Percentiles rank a stretch among this genome's conserved stretches.
These are phyloP conservation scores for Homarus americanus DNA, from an alignment of 1,140 invertebrate species.

Conservation along the genomic window DNA sequence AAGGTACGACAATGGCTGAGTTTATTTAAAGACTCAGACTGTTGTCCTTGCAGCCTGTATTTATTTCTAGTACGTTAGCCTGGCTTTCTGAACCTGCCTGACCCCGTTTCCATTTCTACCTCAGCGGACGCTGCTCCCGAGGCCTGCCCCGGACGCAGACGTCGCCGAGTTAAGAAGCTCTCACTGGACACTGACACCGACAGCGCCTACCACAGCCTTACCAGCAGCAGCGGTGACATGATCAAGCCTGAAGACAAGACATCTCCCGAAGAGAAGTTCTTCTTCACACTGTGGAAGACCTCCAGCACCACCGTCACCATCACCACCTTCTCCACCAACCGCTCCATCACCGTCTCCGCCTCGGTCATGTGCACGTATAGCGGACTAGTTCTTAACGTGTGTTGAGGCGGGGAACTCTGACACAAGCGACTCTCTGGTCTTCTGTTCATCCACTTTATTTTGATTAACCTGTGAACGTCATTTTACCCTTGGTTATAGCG, in stretches of 20 bases:
- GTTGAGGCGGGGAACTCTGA: slow-evolving; percentile 1
- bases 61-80: too few relatives aligned
- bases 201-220: not conserved
- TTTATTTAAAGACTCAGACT: too few relatives aligned
- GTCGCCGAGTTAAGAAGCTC: not conserved
- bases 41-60: too few relatives aligned
- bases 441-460: too few relatives aligned
- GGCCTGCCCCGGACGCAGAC: not conserved
- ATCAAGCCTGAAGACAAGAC: not conserved
- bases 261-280: slow-evolving; percentile 3
- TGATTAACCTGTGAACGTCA: too few relatives aligned
- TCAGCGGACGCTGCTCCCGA: not conserved
- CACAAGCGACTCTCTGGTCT: too few relatives aligned
- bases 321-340: slow-evolving; percentile 56
- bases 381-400: not conserved
- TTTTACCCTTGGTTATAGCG: too few relatives aligned
- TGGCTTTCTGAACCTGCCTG: too few relatives aligned
- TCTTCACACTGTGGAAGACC: slow-evolving; percentile 47
- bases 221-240: not conserved
- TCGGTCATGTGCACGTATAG: slow-evolving; percentile 35
- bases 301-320: slow-evolving; percentile 45
- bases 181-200: not conserved
- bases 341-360: slow-evolving; percentile 53
- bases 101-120: too few relatives aligned
- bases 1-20: too few relatives aligned